Evolutionary conservation across 2,888 invertebrate species (phyloP).

Genomic region (Octonoba sinensis): DNA sequence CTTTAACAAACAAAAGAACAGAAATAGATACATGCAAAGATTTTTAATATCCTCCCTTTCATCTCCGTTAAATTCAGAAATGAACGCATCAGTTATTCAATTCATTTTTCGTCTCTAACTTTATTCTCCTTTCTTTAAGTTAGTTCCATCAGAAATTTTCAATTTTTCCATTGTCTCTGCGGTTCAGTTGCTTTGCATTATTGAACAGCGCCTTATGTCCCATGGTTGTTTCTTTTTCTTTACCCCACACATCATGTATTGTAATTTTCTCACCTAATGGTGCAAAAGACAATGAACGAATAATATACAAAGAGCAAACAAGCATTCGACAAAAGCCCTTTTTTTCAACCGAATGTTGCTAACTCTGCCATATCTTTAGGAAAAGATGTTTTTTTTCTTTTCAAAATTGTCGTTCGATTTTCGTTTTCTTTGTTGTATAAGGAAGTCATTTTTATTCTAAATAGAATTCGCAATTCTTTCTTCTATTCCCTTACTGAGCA

Average conservation of each 20-base stretch:
- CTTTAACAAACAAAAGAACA: too few species aligned
- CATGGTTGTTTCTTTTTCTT: slow-evolving; percentile 18
- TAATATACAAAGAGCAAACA: slow-evolving; percentile 31
- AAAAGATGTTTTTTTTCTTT: too few species aligned
- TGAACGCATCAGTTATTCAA: slow-evolving; percentile 47
- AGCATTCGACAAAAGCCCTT: slow-evolving; percentile 14
- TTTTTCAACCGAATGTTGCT: too few species aligned
- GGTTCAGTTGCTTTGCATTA: slow-evolving; percentile 30
- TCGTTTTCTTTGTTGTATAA: too few species aligned
- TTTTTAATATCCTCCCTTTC: too few species aligned
- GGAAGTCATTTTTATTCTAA: too few species aligned
- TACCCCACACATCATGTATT: background rate
- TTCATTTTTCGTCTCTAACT: slow-evolving; percentile 6
- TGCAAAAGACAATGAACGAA: slow-evolving; percentile 20
- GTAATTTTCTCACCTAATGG: slow-evolving; percentile 42
- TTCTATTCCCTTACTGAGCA: too few species aligned
- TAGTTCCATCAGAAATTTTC: slow-evolving; percentile 11
- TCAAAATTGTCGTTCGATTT: too few species aligned
- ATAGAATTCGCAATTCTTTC: too few species aligned
- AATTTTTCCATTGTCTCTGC: background rate
- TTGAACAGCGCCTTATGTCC: slow-evolving; percentile 8
- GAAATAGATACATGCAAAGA: too few species aligned
- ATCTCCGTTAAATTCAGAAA: slow-evolving; percentile 20
- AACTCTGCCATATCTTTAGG: too few species aligned
- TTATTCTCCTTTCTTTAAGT: background rate